Percentiles rank a stretch among this genome's conserved stretches.
Conservation (phyloP, 2,797 vertebrate genomes). For the Falco peregrinus region DNA sequence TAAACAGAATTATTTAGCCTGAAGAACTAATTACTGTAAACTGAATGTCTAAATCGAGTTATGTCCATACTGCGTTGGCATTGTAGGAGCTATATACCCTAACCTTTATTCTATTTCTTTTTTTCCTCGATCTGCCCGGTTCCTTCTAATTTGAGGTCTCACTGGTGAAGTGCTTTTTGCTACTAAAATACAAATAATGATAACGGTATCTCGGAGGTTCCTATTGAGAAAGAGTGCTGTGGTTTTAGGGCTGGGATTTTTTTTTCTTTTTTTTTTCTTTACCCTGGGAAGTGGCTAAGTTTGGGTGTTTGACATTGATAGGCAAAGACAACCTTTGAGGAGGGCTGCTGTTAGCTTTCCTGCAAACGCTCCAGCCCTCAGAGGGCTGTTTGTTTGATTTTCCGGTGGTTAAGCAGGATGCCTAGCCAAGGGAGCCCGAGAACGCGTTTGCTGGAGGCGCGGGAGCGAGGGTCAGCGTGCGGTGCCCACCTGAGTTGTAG, state of each 20-base stretch:
- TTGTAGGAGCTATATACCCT: not conserved
- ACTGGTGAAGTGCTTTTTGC: not conserved
- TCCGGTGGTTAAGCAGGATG: slow-evolving; percentile 33
- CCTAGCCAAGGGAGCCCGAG: slow-evolving; percentile 8
- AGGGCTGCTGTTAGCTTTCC: slow-evolving; percentile 57
- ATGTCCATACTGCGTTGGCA: not conserved
- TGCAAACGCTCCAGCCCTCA: slow-evolving; percentile 32
- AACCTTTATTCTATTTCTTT: not conserved
- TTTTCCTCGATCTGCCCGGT: not conserved
- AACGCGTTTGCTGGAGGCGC: not conserved
- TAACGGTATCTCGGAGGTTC: not conserved
- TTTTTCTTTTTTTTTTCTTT: not conserved
- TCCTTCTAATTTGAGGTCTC: not conserved
- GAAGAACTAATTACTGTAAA: not conserved
- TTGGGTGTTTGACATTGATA: slow-evolving; percentile 57
- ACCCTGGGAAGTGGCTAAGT: slow-evolving; percentile 39
- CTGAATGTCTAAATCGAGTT: not conserved
- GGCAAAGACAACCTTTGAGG: slow-evolving; percentile 43
- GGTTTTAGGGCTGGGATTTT: not conserved
- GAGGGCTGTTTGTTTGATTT: slow-evolving; percentile 57
- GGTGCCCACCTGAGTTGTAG: slow-evolving; percentile 91
- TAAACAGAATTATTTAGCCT: not conserved
- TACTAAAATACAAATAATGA: not conserved
- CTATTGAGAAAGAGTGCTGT: not conserved
- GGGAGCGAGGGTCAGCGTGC: not conserved